Percentiles rank a stretch among this genome's conserved stretches.
These are phyloP conservation scores for Diphyllodes magnificus DNA, from an alignment of 2,113 vertebrate genomes.

Conservation along the genomic window DNA sequence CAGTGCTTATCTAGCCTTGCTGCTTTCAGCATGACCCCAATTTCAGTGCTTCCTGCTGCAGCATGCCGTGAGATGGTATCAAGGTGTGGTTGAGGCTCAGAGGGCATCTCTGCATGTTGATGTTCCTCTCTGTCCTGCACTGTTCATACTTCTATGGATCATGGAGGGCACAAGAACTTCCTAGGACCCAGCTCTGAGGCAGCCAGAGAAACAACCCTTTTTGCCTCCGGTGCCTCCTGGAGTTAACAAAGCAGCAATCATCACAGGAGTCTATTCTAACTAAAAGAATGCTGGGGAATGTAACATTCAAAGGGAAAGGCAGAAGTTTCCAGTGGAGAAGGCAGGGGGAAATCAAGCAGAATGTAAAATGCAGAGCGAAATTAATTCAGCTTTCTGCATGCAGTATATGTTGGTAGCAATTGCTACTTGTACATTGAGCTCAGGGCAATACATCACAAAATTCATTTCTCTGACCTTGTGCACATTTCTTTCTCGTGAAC, in stretches of 20 bases:
- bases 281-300: background rate
- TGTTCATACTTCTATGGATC: background rate
- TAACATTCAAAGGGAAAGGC: background rate
- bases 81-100: background rate
- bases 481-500: background rate
- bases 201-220: background rate
- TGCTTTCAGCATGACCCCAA: background rate
- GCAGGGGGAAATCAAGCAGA: background rate
- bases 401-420: background rate
- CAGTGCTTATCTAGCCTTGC: background rate
- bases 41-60: background rate
- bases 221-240: background rate
- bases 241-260: background rate
- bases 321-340: background rate
- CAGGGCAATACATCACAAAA: background rate
- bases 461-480: background rate
- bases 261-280: background rate
- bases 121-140: background rate
- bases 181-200: background rate
- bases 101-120: background rate
- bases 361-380: background rate
- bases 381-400: background rate
- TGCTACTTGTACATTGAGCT: background rate
- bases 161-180: background rate
- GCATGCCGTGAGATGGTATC: background rate